Percentiles rank a stretch among this genome's conserved stretches.
These are phyloP conservation scores for Chiridota heheva DNA, from an alignment of 35 echinoderm and acorn worm species.

Conservation along the genomic window DNA sequence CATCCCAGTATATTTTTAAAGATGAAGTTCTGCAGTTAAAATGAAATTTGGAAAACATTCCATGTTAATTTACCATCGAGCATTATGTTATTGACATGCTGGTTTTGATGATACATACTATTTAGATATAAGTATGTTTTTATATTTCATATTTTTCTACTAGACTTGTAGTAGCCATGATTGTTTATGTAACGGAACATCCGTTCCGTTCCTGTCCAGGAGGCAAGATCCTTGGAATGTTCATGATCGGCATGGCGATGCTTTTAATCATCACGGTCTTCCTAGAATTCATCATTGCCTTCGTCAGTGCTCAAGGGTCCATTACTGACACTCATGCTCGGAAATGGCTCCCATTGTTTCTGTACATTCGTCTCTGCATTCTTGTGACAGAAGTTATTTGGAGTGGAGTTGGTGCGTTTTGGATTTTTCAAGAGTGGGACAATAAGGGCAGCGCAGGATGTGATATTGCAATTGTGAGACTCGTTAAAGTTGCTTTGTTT, in stretches of 20 bases:
- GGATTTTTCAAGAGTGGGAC: constrained; percentile 34
- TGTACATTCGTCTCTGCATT: constrained; percentile 74
- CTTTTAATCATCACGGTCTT: constrained; percentile 67
- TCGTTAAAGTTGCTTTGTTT: constrained; percentile 69
- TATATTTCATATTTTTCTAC: no score
- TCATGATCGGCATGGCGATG: constrained; percentile 66
- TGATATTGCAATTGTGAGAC: constrained; percentile 58
- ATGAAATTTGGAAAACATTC: no score
- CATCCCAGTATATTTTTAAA: no score
- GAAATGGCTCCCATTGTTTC: constrained; percentile 41
- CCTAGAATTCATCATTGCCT: constrained; percentile 66
- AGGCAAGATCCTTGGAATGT: constrained; percentile 61
- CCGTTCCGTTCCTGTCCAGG: constrained; percentile 55
- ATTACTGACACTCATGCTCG: constrained; percentile 47
- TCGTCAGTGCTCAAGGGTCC: constrained; percentile 69
- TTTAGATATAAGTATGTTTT: no score
- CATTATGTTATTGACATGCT: no score
- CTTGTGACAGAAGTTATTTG: constrained; percentile 71
- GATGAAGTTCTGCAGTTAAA: no score
- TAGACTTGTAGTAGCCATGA: constrained; percentile 64
- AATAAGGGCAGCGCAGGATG: constrained; percentile 32
- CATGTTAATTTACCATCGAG: no score
- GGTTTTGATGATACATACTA: no score
- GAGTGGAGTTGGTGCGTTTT: constrained; percentile 60
- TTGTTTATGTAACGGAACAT: constrained; percentile 63